These are phyloP conservation scores for Lasiurus borealis DNA, from an alignment of 2,113 vertebrate genomes.

Conservation along the genomic window DNA sequence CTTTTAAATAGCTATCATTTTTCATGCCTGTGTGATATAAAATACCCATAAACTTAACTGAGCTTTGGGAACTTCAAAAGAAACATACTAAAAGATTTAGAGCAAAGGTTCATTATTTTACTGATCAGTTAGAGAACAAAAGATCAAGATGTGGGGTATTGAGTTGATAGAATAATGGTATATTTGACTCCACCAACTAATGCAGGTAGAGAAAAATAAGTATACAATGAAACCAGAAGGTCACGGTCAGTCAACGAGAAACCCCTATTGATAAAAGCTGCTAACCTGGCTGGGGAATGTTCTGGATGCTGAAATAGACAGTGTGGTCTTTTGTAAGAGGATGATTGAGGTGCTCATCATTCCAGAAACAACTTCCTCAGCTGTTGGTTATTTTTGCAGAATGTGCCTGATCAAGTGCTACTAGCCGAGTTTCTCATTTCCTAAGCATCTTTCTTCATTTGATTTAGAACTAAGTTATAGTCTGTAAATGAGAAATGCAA, in stretches of 20 bases:
- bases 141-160: not conserved
- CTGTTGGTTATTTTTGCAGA: not conserved
- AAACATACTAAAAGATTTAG: not conserved
- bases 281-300: not conserved
- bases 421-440: not conserved
- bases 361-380: conserved; percentile 35
- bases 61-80: not conserved
- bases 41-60: not conserved
- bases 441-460: conserved; percentile 14
- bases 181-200: not conserved
- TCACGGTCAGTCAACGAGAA: not conserved
- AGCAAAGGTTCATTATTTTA: conserved; percentile 54
- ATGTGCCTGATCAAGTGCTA: conserved; percentile 4
- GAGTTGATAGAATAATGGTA: not conserved
- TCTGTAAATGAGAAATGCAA: conserved; percentile 66
- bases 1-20: conserved; percentile 35
- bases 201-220: not conserved
- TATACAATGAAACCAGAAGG: not conserved
- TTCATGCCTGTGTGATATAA: not conserved
- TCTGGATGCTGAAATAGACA: conserved; percentile 36
- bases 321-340: not conserved
- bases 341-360: not conserved
- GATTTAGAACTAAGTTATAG: conserved; percentile 54
- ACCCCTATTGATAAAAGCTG: not conserved
- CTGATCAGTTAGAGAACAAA: conserved; percentile 17